Base-by-base conservation (phyloP, 2,113 vertebrate species). In the Lagopus leucura region DNA sequence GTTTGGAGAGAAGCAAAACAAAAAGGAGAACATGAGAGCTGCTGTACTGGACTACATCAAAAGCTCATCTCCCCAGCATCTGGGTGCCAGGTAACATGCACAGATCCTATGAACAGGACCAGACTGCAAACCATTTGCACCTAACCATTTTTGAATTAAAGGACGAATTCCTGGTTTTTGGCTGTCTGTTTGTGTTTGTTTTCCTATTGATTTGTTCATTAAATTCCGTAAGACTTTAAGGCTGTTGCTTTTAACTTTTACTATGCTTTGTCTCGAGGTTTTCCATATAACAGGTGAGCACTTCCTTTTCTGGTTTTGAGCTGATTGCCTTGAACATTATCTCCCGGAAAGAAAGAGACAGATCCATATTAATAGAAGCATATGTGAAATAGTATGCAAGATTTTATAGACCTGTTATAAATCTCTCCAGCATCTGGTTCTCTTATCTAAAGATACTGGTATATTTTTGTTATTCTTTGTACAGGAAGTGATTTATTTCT, bases 211-310 rank as follows among this genome's bases (percentile, higher is more conserved):
- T 52, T 85, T 81, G 13, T 65, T 27, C 30, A 54, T 71, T 43
- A 76, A 66, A 14, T 36, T 89, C 13, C 58, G 32, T 70, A 71
- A 66, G 58, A 30, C 38, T 71, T 60, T 70, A 71, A 71, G 58
- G n/a, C n/a, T 25, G 7, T 38, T 11, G 27, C 38, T 79, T 28
- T 8, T 14, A 40, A 47, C 30, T 15, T 40, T 63, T 12, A 14
- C 28, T 4, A 1, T 8, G 25, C 40, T 21, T 28, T 54, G 21
- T 66, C 10, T 22, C 0, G 1, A 66, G 30, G 5, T 47, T 54
- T 92, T 64, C n/a, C 20, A 7, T 3, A 5, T 8, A 27, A 50
- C 18, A 48, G 21, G 36, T 34, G 18, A 11, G 19, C 2, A 1
- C 64, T 72, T 77, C 20, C 10, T 77, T 11, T 77, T 60, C 58